Conservation (phyloP, 2,797 vertebrate genomes). For the Manis pentadactyla region DNA sequence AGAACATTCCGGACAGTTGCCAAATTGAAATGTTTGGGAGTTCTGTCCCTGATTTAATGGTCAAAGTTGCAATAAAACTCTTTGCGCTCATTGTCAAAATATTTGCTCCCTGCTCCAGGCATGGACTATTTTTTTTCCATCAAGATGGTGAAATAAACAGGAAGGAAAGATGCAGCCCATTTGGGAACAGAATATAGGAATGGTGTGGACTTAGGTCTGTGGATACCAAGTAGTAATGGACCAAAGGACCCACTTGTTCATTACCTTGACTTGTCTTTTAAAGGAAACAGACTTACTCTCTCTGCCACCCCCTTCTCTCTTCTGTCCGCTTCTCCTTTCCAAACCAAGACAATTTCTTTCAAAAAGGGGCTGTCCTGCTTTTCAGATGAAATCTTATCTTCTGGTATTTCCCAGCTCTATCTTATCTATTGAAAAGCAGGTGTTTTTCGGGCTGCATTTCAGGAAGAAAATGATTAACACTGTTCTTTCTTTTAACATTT, state of each 20-base stretch:
- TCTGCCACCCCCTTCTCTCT: neutral
- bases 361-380: neutral
- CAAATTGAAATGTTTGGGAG: conserved; percentile 80
- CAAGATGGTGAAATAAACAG: conserved; percentile 77
- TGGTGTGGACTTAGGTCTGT: fast-evolving
- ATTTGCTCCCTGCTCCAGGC: conserved; percentile 67
- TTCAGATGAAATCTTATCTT: neutral
- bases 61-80: conserved; percentile 81
- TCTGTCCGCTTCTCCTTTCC: neutral
- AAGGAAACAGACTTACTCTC: fast-evolving
- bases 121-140: conserved; percentile 72
- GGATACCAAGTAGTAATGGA: fast-evolving
- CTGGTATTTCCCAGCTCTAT: fast-evolving
- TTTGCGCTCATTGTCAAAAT: conserved; percentile 78
- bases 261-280: fast-evolving
- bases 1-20: conserved; percentile 68
- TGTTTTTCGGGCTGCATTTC: neutral
- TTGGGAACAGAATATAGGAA: neutral
- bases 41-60: conserved; percentile 80
- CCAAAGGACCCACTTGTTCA: fast-evolving
- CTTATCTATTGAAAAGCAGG: neutral
- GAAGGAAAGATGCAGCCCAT: conserved; percentile 71
- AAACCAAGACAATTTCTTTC: neutral
- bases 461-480: neutral
- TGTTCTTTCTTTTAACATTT: neutral